These are phyloP conservation scores for Equus przewalskii DNA, from an alignment of 2,113 vertebrate species.

Conservation along the genomic window DNA sequence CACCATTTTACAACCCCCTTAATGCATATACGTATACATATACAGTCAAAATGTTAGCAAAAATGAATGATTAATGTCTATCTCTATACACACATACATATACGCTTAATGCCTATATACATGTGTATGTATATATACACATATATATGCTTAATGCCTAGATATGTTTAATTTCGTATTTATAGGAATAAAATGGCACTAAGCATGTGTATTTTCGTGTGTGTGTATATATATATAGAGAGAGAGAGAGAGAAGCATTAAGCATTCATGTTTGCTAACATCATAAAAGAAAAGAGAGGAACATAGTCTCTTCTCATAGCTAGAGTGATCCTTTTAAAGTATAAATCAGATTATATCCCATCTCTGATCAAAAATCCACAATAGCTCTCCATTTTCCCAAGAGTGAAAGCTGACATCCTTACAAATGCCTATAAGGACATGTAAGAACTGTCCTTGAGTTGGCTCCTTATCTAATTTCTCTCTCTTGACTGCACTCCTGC, in stretches of 20 bases:
- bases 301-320: background rate
- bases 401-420: background rate
- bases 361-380: background rate
- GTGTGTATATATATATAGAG: too few relatives aligned
- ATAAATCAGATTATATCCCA: background rate
- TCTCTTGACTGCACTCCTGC: background rate
- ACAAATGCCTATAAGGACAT: background rate
- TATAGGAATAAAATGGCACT: too few relatives aligned
- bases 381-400: background rate
- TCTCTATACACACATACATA: background rate
- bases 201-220: too few relatives aligned
- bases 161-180: too few relatives aligned
- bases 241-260: background rate
- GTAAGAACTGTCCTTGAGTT: background rate
- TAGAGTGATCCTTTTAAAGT: background rate
- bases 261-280: background rate
- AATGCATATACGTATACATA: background rate
- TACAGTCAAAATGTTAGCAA: background rate
- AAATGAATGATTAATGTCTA: background rate
- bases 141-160: background rate
- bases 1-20: background rate
- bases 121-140: background rate
- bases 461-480: background rate
- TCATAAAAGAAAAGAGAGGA: background rate
- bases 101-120: background rate